These are phyloP conservation scores for Neotragus pygmaeus DNA, from an alignment of 2,113 vertebrate species.

Conservation along the genomic window DNA sequence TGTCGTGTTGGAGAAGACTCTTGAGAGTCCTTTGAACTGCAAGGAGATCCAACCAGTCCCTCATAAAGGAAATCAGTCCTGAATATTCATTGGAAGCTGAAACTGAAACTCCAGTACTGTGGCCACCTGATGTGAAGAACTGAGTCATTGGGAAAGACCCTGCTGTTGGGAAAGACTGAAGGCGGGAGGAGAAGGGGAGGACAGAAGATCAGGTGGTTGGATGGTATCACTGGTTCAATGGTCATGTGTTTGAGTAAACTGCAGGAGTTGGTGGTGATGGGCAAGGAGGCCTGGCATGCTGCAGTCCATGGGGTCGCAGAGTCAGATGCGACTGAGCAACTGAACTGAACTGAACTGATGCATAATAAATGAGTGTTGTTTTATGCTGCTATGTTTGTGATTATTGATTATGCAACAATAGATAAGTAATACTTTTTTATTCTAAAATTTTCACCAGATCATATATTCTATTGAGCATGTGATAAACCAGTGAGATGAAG, in stretches of 20 bases:
- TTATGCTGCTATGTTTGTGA: background rate
- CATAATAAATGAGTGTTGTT: background rate
- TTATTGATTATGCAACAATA: background rate
- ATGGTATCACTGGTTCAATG: rapidly evolving
- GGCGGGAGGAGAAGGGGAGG: background rate
- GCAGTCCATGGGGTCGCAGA: rapidly evolving
- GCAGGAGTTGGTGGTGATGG: background rate
- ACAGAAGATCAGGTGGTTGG: background rate
- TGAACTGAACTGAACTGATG: background rate
- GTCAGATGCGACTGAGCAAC: background rate
- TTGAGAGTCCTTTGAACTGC: background rate
- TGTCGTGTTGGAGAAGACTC: background rate
- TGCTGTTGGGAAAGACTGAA: background rate
- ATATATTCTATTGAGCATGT: background rate
- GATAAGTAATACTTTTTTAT: background rate
- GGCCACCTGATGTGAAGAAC: background rate
- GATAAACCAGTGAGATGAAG: background rate
- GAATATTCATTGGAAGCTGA: background rate
- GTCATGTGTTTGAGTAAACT: background rate
- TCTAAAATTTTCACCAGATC: background rate
- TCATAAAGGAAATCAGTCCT: background rate
- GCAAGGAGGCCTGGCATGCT: background rate
- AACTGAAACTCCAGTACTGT: background rate
- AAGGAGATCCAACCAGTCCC: background rate
- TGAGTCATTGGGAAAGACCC: background rate